These are phyloP conservation scores for Crossocerus cetratus DNA, from an alignment of 2,888 invertebrate species.

Conservation along the genomic window DNA sequence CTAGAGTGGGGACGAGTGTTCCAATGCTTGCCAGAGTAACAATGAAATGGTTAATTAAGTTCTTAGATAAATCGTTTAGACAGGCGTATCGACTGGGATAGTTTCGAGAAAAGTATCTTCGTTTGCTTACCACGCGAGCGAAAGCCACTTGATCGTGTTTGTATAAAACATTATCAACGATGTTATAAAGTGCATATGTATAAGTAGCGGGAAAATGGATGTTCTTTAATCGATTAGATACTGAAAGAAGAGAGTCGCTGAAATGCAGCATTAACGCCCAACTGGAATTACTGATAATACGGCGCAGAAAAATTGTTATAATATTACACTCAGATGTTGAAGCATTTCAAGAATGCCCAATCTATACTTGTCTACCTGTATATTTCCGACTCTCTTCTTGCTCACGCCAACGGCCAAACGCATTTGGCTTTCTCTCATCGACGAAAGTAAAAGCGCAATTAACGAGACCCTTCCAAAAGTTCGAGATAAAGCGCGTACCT, in stretches of 20 bases:
- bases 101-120: no score
- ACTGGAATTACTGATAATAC: background rate
- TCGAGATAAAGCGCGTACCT: slow-evolving; percentile 33
- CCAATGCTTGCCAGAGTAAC: slow-evolving; percentile 43
- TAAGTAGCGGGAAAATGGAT: slow-evolving; percentile 34
- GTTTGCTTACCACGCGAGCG: background rate
- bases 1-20: slow-evolving; percentile 20
- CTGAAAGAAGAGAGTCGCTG: slow-evolving; percentile 35
- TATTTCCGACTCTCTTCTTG: slow-evolving; percentile 44
- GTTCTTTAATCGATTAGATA: slow-evolving; percentile 37
- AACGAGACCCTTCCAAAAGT: slow-evolving; percentile 42
- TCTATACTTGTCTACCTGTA: slow-evolving; percentile 4
- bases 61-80: slow-evolving; percentile 19
- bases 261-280: slow-evolving; percentile 23
- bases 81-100: background rate
- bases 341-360: background rate
- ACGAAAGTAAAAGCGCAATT: slow-evolving; percentile 66
- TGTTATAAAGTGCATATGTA: slow-evolving; percentile 35
- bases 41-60: slow-evolving; percentile 23
- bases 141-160: slow-evolving; percentile 29
- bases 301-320: background rate
- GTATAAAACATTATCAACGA: slow-evolving; percentile 45
- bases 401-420: slow-evolving; percentile 37
- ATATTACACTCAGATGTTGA: background rate
- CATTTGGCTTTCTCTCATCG: slow-evolving; percentile 66